Evolutionary conservation across 2,113 vertebrate genomes (phyloP), one percentile per base, ranked within the genome.

Genomic region (Halcyon senegalensis): DNA sequence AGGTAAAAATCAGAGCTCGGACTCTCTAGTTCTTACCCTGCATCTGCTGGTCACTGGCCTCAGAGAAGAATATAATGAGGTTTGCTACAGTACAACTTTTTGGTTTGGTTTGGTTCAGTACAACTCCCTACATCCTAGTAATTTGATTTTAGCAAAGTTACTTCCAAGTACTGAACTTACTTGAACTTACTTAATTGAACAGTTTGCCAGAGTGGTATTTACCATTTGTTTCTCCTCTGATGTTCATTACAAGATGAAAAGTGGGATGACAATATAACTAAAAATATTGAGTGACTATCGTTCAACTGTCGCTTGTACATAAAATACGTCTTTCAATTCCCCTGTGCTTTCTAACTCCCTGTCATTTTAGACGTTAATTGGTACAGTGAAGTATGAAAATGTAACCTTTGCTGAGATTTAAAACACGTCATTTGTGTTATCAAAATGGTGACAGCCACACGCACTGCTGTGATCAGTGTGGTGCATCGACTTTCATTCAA

Each of bases 331-430:
- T 89, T 60, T 56, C 51, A 44, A 9, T 55, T 87, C 87, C 73
- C 68, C 46, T 11, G 69, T 37, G 92, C 86, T 75, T 80, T 84
- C 39, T 70, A 74, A n/a, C 39, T 95, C 39, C 60, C 58, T 68
- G 25, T 68, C 92, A 78, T 67, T 94, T 93, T 78, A 93, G 93
- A 90, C 19, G 3, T 82, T 94, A 93, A 96, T 94, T 95, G 76
- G 83, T 89, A 68, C 56, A 68, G 51, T 55, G 44, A 63, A 86
- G 44, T 43, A 70, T 31, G 68, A 87, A 88, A 81, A 81, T 28
- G 24, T 56, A 37, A 66, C 68, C 88, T 96, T 85, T 84, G 44
- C 74, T 83, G 88, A 62, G 79, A 56, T 84, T 84, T 86, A 46
- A 84, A 75, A 68, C 30, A 68, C 12, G 20, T 75, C 48, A 41